Base-by-base conservation (phyloP, 1,140 invertebrate genomes). In the Hyles vespertilio region DNA sequence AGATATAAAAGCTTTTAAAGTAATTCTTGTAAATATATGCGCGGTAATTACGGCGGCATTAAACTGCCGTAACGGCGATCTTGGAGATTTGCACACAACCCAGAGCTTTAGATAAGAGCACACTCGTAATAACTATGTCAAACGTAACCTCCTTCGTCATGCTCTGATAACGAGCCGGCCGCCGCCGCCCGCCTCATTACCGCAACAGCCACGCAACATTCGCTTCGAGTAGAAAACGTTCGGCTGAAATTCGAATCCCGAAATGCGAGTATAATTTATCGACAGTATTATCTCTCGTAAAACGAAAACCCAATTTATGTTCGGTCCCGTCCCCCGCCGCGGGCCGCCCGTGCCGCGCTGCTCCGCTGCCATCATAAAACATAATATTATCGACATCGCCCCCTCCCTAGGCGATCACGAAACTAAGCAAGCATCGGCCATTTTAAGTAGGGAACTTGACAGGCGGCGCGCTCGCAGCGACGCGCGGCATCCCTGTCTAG, bases 341-440 rank as follows among this genome's bases (percentile, higher is more conserved):
- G 32, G 7, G 32, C 6, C 34, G 69, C 65, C 48, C 48, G 48
- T 33, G 3, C 53, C 11, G 2, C 69, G 65, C 74, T 22, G 22
- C 22, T 22, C 22, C 22, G 36, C 36, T 8, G 70, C 67, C 67
- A 74, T 75, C 81, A 81, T 87, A 87, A 84, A 87, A 80, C 78
- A 87, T 86, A 86, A 87, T 81, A 87, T 84, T 87, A 87, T 87
- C 81, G 84, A 87, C 82, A 77, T 82, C 77, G 75, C 74, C 79
- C 81, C 81, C 81, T 83, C 84, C 82, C 82, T 82, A 84, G 81
- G 79, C 84, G 78, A 87, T 85, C 84, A 85, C 82, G 82, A 84
- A 84, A 85, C 84, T 85, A 84, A 86, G 81, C 79, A 79, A 85
- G 77, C 77, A 84, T 80, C 84, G 84, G 81, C 84, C 84, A 85